Evolutionary conservation across 2,113 vertebrate genomes (phyloP).

Genomic region (Eolophus roseicapilla): DNA sequence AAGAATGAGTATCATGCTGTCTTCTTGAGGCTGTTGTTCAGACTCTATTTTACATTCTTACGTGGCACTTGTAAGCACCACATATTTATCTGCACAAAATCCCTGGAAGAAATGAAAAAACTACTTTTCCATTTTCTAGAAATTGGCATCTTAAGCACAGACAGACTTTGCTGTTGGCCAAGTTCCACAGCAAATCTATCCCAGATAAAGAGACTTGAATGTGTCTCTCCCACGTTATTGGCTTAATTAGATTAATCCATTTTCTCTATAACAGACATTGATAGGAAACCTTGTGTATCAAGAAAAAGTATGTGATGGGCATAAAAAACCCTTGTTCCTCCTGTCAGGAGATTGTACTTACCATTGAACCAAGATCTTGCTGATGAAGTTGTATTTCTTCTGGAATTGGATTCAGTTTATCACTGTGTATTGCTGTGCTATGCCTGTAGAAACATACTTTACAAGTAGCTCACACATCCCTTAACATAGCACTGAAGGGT

Average conservation of each 20-base stretch:
- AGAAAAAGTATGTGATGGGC: neutral
- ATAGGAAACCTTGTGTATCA: neutral
- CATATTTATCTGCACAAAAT: neutral
- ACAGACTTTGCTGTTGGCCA: neutral
- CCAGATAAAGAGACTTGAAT: neutral
- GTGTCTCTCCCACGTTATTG: neutral
- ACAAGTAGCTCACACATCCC: neutral
- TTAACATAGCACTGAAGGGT: neutral
- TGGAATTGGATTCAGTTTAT: neutral
- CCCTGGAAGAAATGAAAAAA: neutral
- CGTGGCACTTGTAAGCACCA: neutral
- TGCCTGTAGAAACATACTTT: neutral
- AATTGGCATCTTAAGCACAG: neutral
- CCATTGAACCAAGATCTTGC: neutral
- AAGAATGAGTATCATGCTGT: neutral
- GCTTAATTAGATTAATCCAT: neutral
- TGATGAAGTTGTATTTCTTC: neutral
- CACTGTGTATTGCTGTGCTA: neutral
- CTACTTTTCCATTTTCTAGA: neutral
- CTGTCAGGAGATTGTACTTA: neutral
- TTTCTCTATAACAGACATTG: neutral
- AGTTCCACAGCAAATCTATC: neutral
- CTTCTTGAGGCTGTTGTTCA: constrained; percentile 8
- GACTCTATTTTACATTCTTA: neutral
- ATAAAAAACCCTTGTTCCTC: neutral